Percentiles rank a stretch among this genome's conserved stretches.
Evolutionary conservation across 2,113 vertebrate genomes (phyloP).

Genomic region (Elephas maximus): DNA sequence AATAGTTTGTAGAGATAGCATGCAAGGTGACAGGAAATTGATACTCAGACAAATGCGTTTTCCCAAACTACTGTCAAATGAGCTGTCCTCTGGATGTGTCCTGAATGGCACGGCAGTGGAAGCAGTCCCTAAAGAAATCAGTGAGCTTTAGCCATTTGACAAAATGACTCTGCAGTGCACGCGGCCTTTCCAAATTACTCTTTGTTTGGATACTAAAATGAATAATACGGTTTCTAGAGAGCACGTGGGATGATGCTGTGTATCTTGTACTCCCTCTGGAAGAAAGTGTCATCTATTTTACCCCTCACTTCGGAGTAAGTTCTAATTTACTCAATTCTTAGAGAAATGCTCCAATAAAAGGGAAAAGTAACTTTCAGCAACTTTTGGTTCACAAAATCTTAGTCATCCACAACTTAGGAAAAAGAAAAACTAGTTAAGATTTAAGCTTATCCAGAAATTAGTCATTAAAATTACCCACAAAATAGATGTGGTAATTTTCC

Average conservation of each 20-base stretch:
- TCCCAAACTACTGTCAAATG: constrained; percentile 77
- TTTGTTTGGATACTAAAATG: constrained; percentile 80
- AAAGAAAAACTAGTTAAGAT: background rate
- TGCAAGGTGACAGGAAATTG: constrained; percentile 83
- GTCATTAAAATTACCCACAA: background rate
- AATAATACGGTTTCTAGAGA: constrained; percentile 75
- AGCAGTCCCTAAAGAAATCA: constrained; percentile 83
- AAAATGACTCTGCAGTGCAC: constrained; percentile 72
- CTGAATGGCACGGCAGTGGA: constrained; percentile 67
- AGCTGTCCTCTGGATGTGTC: constrained; percentile 74
- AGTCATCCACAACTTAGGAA: constrained; percentile 17
- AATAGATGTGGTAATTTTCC: background rate
- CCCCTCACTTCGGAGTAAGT: constrained; percentile 70
- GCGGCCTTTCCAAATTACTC: constrained; percentile 77
- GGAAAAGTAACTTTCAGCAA: constrained; percentile 38
- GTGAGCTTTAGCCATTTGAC: constrained; percentile 78
- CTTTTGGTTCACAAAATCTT: constrained; percentile 66
- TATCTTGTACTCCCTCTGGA: constrained; percentile 72
- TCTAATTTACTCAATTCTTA: constrained; percentile 79
- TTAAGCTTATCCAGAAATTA: background rate
- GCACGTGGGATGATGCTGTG: constrained; percentile 55
- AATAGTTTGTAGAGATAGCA: constrained; percentile 83
- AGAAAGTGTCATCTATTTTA: constrained; percentile 71
- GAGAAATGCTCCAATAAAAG: constrained; percentile 78
- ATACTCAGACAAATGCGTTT: constrained; percentile 82